Evolutionary conservation across 1,140 invertebrate species (phyloP).

Genomic region (Rhagoletis pomonella): DNA sequence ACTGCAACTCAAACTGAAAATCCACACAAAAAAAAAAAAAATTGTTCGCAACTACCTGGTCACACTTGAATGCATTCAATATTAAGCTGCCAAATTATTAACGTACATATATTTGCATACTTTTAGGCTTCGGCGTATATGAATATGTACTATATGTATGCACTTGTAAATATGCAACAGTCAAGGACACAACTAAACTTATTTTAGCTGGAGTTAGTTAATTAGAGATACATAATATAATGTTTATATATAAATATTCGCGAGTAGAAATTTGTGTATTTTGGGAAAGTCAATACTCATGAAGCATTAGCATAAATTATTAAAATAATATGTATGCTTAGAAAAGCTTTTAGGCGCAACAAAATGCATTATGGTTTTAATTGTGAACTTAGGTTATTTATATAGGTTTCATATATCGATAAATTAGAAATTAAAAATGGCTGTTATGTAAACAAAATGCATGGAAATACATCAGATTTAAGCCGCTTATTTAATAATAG

Average conservation of each 20-base stretch:
- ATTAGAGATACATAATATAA: not conserved
- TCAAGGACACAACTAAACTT: not conserved
- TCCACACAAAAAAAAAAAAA: not conserved
- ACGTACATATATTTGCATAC: conserved; percentile 52
- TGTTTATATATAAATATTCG: no score
- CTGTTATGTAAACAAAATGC: conserved; percentile 28
- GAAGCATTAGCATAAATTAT: not conserved
- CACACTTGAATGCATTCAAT: conserved; percentile 16
- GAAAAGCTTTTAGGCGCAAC: conserved; percentile 22
- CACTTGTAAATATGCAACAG: conserved; percentile 1
- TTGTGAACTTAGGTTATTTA: not conserved
- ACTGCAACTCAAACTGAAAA: not conserved
- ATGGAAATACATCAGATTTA: not conserved
- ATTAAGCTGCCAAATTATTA: conserved; percentile 44
- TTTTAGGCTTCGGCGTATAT: not conserved
- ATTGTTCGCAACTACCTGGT: not conserved
- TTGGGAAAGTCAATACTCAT: not conserved
- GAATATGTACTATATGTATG: not conserved
- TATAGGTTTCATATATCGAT: conserved; percentile 48
- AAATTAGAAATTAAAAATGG: conserved; percentile 10
- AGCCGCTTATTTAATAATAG: no score
- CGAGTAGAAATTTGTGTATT: no score
- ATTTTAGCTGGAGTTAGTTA: not conserved
- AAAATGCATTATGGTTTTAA: not conserved
- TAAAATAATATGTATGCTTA: not conserved